Conservation (phyloP, 2,113 vertebrate genomes). For the Eubucco bourcierii region DNA sequence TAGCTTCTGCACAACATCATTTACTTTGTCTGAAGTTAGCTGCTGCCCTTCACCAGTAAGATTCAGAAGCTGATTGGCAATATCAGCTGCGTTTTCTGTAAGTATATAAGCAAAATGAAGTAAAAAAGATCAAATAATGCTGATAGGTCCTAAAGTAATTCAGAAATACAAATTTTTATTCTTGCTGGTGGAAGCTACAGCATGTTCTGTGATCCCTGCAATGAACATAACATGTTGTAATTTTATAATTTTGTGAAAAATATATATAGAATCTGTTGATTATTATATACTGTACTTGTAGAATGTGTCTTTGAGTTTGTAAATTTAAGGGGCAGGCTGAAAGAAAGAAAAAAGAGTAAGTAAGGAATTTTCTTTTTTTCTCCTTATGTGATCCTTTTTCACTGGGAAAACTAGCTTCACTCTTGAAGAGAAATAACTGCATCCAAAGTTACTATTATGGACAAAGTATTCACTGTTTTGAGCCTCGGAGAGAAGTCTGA, state of each 20-base stretch:
- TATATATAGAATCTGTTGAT: neutral
- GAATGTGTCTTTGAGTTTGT: neutral
- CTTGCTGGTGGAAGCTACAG: neutral
- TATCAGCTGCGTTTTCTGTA: constrained; percentile 86
- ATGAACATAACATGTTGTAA: neutral
- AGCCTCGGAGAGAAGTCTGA: neutral
- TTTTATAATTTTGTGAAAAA: neutral
- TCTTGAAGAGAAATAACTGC: neutral
- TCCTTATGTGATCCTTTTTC: neutral
- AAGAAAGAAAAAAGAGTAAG: neutral
- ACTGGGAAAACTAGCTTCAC: neutral
- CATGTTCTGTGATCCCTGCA: neutral
- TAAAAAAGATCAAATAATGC: neutral
- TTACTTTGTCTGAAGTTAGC: constrained; percentile 86
- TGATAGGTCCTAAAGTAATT: neutral
- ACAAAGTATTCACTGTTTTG: neutral
- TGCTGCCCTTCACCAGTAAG: constrained; percentile 81
- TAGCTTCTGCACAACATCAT: constrained; percentile 86
- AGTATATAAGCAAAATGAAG: neutral
- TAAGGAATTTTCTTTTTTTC: neutral
- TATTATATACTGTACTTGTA: neutral
- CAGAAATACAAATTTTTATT: neutral
- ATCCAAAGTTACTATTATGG: neutral
- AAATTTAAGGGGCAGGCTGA: neutral
- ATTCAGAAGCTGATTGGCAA: constrained; percentile 85